Evolutionary conservation across 1,140 invertebrate species (phyloP), one percentile per base, ranked within the genome.

Genomic region (Drosophila nebulosa): DNA sequence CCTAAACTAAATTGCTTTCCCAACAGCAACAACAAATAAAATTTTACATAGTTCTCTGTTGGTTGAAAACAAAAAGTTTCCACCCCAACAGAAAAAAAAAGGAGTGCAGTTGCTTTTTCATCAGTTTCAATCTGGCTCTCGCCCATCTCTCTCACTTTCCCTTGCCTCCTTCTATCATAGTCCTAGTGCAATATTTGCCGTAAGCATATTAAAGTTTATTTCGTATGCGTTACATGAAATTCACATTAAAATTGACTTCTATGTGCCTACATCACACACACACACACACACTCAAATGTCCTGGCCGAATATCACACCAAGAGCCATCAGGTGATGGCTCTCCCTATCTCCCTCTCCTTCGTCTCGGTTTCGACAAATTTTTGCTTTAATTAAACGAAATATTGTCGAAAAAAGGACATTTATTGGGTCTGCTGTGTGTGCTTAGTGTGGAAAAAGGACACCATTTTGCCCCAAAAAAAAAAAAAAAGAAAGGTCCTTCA

Each of bases 221-320:
- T 80, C 36, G 52, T 61, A 64, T 53, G 27, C 64, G 64, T 53
- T 46, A 85, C 81, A 85, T 64, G 77, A 85, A 77, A 80, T 67
- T 86, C 77, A 63, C 80, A 85, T 85, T 85, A 80, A 68, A 85
- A 86, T 85, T 77, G 81, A 69, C 69, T 77, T 78, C 70, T 74
- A 74, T 85, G 69, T 52, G 59, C 35, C 63, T 61, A 56, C 27
- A 59, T 35, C 12, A 26, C 55, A 63, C 30, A 65, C 59, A 62
- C 66, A 57, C 35, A 55, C 6, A 57, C 46, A 57, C 35, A 55
- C 6, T 51, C 46, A 68, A 72, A 78, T 62, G 59, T 62, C 42
- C 24, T 30, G 16, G 36, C 18, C 30, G 22, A 35, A 35, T 18
- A 26, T 62, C 39, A 59, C 70, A 71, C 68, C 71, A 79, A 64